Conservation (phyloP, 2,797 vertebrate genomes). For the Hoplostethus mediterraneus region DNA sequence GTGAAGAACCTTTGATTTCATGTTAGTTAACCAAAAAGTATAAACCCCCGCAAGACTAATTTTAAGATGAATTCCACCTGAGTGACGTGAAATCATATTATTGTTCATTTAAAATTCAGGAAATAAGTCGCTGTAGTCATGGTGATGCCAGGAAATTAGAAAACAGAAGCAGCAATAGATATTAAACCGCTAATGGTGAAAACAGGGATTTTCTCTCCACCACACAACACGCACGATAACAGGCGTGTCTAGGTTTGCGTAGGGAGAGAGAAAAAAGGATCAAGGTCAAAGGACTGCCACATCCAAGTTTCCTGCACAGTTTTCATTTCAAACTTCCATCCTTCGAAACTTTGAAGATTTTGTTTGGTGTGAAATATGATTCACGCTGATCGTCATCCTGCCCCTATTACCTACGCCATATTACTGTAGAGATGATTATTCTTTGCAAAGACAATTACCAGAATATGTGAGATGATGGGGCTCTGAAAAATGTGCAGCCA, state of each 20-base stretch:
- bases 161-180: background rate
- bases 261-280: background rate
- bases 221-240: constrained; percentile 1
- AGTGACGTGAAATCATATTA: background rate
- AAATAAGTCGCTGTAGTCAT: constrained; percentile 5
- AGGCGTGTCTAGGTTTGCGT: background rate
- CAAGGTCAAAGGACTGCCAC: background rate
- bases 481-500: no score
- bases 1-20: no score
- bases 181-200: background rate
- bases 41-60: background rate
- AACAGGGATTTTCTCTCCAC: background rate
- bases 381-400: no score
- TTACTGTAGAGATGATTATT: no score
- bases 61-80: background rate
- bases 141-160: background rate
- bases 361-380: no score
- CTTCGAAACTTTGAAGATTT: no score
- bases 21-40: no score
- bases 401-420: no score
- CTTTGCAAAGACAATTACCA: no score
- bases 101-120: background rate
- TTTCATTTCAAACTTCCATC: no score
- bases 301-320: no score
- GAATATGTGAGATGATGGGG: no score